Conservation (phyloP, 2,797 vertebrate species). For the Myotis pilosus region DNA sequence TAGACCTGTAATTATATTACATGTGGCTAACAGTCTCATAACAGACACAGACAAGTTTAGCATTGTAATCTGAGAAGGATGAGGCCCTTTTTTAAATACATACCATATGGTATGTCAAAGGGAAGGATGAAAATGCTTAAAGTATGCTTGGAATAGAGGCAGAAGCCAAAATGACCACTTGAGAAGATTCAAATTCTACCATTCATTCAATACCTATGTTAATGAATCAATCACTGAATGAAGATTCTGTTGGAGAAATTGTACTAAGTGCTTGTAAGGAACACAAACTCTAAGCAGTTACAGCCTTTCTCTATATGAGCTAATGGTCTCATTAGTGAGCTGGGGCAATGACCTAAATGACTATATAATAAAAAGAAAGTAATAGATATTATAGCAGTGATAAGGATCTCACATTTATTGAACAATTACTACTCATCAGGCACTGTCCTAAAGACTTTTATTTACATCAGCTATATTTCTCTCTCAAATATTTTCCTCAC, state of each 20-base stretch:
- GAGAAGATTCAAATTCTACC: not conserved
- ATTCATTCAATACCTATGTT: not conserved
- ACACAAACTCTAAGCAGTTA: not conserved
- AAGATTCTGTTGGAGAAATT: not conserved
- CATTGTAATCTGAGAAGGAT: not conserved
- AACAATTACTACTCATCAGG: constrained; percentile 21
- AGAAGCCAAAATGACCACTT: not conserved
- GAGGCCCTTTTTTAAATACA: not conserved
- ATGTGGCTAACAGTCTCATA: not conserved
- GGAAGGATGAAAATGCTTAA: constrained; percentile 11
- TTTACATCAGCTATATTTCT: constrained; percentile 41
- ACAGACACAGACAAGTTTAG: not conserved
- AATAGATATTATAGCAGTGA: not conserved
- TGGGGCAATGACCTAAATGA: not conserved
- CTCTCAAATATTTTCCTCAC: constrained; percentile 3
- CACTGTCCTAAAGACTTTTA: constrained; percentile 27
- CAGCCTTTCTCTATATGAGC: not conserved
- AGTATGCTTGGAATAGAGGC: not conserved
- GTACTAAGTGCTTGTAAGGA: not conserved
- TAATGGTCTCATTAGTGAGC: constrained; percentile 20
- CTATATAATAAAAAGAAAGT: constrained; percentile 31
- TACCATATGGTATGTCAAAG: not conserved
- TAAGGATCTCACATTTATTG: constrained; percentile 30
- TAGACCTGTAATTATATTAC: not conserved
- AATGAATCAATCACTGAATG: not conserved